Base-by-base conservation (phyloP, 2,797 vertebrate species). In the Chelonia mydas region DNA sequence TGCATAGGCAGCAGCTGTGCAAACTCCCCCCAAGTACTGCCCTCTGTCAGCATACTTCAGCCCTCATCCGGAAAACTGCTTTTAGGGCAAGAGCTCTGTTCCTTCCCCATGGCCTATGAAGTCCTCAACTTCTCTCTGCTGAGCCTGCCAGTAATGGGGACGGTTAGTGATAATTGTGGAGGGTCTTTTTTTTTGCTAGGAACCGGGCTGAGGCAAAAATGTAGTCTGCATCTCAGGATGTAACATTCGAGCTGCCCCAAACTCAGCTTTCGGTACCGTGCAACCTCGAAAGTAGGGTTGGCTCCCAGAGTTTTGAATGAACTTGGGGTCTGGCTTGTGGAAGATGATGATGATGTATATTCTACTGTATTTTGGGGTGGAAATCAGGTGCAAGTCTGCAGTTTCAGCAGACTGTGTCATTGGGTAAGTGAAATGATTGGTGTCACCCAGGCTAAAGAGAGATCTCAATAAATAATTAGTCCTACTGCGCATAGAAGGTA, bases 1-100 rank as follows among this genome's bases (percentile, higher is more conserved):
- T 21, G 33, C 11, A 13, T 7, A 47, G 37, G 47, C 11, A 95
- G 16, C 31, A 85, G 41, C 41, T 54, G 53, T 49, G 3, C 86
- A 72, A 61, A 3, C 2, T 1, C 33, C 0, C 16, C 6, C 88
- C 83, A 28, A 8, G 12, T 23, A 45, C 13, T 9, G 31, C 1
- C 13, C 76, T 91, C 87, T 84, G 51, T 11, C 25, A 72, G 28
- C 3, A 49, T 0, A 6, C 2, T 59, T 89, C 28, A 50, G 83
- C 15, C 11, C 3, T 81, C 5, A 33, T 11, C 50, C 3, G 54
- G 37, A 3, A 89, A 2, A 82, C 15, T 4, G 28, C 12, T 89
- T 85, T n/a, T 88, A 11, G 57, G 28, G 12, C 7, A 85, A 45
- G 54, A 41, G 16, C 1, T 88, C 80, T 89, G 12, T 72, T 72